Conservation (phyloP, 2,888 invertebrate species). For the Cheilosia pagana region DNA sequence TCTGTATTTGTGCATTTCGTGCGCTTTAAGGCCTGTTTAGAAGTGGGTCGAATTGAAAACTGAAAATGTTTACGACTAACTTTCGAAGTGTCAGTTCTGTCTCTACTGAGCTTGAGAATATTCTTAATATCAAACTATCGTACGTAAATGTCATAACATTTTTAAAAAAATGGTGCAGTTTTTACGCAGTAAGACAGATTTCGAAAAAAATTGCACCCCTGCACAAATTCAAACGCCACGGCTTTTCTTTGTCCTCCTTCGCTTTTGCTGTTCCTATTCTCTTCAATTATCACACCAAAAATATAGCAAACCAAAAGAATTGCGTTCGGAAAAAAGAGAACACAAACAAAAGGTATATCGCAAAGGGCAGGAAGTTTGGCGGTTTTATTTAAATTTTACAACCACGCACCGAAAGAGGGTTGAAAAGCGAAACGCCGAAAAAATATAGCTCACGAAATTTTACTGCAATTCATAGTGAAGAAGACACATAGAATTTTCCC, state of each 20-base stretch:
- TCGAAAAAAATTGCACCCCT: constrained; percentile 21
- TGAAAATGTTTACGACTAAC: too few species aligned
- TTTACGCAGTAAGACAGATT: not conserved
- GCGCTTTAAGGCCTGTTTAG: too few species aligned
- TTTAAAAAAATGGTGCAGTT: constrained; percentile 20
- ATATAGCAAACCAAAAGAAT: constrained; percentile 30
- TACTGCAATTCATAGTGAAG: constrained; percentile 40
- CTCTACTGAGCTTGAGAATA: too few species aligned
- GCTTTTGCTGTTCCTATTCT: constrained; percentile 12
- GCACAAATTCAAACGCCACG: not conserved
- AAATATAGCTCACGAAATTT: constrained; percentile 40
- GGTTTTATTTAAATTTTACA: constrained; percentile 65
- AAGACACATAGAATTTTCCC: constrained; percentile 46
- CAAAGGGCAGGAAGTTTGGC: constrained; percentile 54
- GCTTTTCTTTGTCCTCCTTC: constrained; percentile 9
- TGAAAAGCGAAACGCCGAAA: constrained; percentile 39
- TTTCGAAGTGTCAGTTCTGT: too few species aligned
- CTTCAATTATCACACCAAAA: not conserved
- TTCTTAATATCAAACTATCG: too few species aligned
- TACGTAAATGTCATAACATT: not conserved
- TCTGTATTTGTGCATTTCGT: too few species aligned
- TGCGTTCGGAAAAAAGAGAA: not conserved
- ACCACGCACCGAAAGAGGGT: constrained; percentile 52
- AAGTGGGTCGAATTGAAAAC: too few species aligned
- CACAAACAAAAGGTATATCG: constrained; percentile 24